Evolutionary conservation across 2,797 vertebrate genomes (phyloP), one percentile per base, ranked within the genome.

Genomic region (Thunnus albacares): DNA sequence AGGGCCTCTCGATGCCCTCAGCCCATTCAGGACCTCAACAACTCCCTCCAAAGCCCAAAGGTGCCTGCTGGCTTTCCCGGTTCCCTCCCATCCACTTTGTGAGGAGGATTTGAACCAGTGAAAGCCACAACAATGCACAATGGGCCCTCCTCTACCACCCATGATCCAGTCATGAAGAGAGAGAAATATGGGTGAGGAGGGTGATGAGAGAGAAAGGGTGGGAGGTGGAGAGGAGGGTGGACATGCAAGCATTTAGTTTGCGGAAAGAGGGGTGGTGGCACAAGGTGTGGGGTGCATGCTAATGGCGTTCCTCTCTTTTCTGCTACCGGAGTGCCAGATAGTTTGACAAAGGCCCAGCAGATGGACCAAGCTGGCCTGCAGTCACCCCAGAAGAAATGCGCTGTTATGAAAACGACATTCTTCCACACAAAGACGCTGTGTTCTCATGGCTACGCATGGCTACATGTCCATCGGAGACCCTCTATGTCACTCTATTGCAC

Each of bases 401-500:
- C 93, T 91, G 93, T 94, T 94, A 95, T 95, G 94, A 95, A 94
- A 95, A 96, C 90, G 78, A 84, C 94, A 96, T 95, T 96, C 95
- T 92, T 94, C 73, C 67, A 20, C 92, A 96, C 95, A 96, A 96
- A 96, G 94, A 87, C 83, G 59, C 90, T 87, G 90, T 96, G 94
- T 96, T 95, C 93, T 92, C 85, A 57, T 65, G 85, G 83, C 86
- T 71, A 84, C 45, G 87, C 87, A 89, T 81, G 90, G 90, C 75
- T 90, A 87, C 90, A 90, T 87, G 90, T 92, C 92, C 77, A 65
- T 82, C 59, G 83, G 84, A 86, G 71, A 90, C 79, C 81, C 83
- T 84, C 82, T 77, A 67, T 90, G 88, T 84, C 86, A 83, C 84
- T 87, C 78, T 75, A 55, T 82, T 75, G 57, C 87, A 24, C 87